phyloP scores from a whole-genome alignment of 2,797 vertebrate genomes.

The Sebastes oblongus region DNA sequence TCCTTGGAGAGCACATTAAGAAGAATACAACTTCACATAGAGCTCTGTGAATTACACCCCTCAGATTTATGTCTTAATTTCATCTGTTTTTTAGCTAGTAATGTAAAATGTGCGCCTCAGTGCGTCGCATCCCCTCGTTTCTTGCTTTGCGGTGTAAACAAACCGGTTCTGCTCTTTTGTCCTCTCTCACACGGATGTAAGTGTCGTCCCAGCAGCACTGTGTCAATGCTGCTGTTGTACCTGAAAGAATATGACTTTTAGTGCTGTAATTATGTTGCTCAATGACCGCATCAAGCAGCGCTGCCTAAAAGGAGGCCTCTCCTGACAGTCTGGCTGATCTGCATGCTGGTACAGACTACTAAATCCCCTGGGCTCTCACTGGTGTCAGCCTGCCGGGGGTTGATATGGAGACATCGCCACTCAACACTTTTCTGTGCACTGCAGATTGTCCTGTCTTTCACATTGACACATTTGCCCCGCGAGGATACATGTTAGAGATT shows the following conservation, averaged over 20 bases:
- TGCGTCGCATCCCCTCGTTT: constrained; percentile 13
- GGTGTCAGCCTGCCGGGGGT: constrained; percentile 7
- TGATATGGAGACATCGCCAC: constrained; percentile 15
- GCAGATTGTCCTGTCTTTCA: constrained; percentile 21
- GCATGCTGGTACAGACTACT: neutral
- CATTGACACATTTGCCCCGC: neutral
- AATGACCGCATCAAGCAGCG: neutral
- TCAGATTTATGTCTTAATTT: constrained; percentile 56
- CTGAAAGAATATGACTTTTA: constrained; percentile 44
- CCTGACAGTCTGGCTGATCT: constrained; percentile 30
- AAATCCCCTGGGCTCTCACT: constrained; percentile 1
- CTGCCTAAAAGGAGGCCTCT: neutral
- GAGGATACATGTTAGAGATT: neutral
- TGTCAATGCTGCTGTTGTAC: neutral
- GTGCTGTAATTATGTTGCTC: constrained; percentile 38
- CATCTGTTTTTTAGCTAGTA: constrained; percentile 25
- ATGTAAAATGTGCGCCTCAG: constrained; percentile 33
- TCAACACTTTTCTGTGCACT: constrained; percentile 10
- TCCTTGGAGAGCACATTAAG: constrained; percentile 45
- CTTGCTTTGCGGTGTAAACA: constrained; percentile 23
- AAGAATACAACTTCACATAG: constrained; percentile 24
- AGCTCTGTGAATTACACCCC: constrained; percentile 31
- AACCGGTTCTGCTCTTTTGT: constrained; percentile 20
- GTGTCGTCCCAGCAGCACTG: neutral
- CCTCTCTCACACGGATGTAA: constrained; percentile 17